Conservation (phyloP, 1,140 invertebrate genomes). For the Scaptomyza pallida region DNA sequence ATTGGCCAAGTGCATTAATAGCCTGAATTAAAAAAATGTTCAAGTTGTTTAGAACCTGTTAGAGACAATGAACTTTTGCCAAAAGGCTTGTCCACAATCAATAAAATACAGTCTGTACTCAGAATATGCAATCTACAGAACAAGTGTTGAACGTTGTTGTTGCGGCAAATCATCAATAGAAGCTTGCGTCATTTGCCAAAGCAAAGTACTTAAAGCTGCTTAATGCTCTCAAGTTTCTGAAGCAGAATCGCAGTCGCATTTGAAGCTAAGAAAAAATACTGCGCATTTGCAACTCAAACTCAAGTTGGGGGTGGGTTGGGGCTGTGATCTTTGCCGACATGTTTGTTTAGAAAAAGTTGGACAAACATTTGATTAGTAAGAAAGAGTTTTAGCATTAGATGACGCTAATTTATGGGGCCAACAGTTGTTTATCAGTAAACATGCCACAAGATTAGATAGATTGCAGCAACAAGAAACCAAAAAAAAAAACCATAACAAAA, state of each 20-base stretch:
- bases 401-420: constrained; percentile 45
- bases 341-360: constrained; percentile 36
- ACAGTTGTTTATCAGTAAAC: constrained; percentile 53
- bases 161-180: constrained; percentile 7
- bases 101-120: not conserved
- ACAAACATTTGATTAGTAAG: constrained; percentile 59
- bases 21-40: constrained; percentile 35
- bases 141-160: constrained; percentile 13
- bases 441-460: constrained; percentile 59
- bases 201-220: too few relatives aligned
- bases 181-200: constrained; percentile 30
- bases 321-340: constrained; percentile 41
- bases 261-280: too few relatives aligned
- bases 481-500: constrained; percentile 11
- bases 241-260: constrained; percentile 48
- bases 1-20: constrained; percentile 48
- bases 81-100: constrained; percentile 18
- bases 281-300: constrained; percentile 51
- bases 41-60: constrained; percentile 37
- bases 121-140: constrained; percentile 21
- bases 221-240: not conserved
- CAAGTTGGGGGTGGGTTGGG: constrained; percentile 10
- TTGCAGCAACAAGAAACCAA: not conserved
- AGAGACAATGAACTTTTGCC: constrained; percentile 23
- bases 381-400: constrained; percentile 33